A percentile compares a stretch with the other conserved stretches of the same genome.
These are phyloP conservation scores for Hemiscyllium ocellatum DNA, from an alignment of 2,113 vertebrate species.

Conservation along the genomic window DNA sequence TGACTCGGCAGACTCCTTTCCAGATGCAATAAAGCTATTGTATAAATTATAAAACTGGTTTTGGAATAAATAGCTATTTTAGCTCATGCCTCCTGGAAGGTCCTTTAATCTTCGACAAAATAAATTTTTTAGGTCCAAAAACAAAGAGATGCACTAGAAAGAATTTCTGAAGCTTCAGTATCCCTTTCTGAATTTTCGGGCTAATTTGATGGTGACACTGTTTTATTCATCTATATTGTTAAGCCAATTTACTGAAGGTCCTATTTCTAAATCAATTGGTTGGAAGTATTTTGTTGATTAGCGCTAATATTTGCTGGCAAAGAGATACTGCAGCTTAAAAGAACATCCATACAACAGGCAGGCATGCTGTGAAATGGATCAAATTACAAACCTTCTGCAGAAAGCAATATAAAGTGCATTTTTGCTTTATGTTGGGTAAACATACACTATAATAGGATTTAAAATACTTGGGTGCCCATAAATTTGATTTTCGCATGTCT, in stretches of 20 bases:
- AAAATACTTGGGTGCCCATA: constrained; percentile 37
- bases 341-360: not conserved
- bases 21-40: not conserved
- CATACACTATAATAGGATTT: constrained; percentile 9
- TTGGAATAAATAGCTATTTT: not conserved
- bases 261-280: not conserved
- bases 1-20: not conserved
- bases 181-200: not conserved
- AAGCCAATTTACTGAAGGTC: not conserved
- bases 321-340: constrained; percentile 24
- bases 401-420: constrained; percentile 11
- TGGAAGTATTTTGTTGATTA: not conserved
- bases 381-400: not conserved
- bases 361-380: constrained; percentile 6
- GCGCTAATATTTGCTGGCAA: not conserved
- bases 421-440: not conserved
- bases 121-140: not conserved
- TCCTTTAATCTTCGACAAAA: not conserved
- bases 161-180: constrained; percentile 17
- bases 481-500: not conserved
- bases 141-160: not conserved
- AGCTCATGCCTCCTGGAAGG: not conserved
- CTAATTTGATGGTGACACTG: not conserved
- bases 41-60: not conserved
- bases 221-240: not conserved